phyloP scores from a whole-genome alignment of 2,113 vertebrate species.

The Charadrius vociferus region DNA sequence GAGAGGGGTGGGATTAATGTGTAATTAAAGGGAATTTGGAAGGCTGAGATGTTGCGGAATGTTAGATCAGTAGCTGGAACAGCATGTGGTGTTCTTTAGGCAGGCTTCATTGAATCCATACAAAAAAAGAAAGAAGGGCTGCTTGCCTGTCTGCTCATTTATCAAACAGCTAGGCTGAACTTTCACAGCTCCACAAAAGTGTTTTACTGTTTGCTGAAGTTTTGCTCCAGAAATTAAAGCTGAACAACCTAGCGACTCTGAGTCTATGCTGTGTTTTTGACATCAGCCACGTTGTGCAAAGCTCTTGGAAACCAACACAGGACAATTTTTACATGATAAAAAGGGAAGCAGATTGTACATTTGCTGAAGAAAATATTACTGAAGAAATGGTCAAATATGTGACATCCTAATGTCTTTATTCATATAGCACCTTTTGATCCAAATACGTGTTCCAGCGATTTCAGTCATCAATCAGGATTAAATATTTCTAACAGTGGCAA shows the following conservation, averaged over 20 bases:
- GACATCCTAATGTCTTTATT: constrained; percentile 25
- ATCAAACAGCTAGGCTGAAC: constrained; percentile 95
- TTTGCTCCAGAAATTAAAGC: constrained; percentile 91
- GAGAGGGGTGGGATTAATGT: constrained; percentile 97
- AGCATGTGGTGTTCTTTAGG: constrained; percentile 99
- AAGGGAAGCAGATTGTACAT: not conserved
- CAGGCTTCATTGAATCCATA: constrained; percentile 99
- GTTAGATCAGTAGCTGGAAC: constrained; percentile 99
- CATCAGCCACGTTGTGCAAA: not conserved
- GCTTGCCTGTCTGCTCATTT: constrained; percentile 99
- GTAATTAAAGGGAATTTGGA: constrained; percentile 99
- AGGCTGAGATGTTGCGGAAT: constrained; percentile 99
- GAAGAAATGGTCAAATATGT: constrained; percentile 16
- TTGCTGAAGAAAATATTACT: constrained; percentile 21
- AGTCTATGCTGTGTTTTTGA: constrained; percentile 48
- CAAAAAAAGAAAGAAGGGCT: constrained; percentile 95
- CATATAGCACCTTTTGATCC: not conserved
- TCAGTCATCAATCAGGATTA: constrained; percentile 31
- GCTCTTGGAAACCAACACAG: constrained; percentile 44
- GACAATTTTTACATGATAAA: constrained; percentile 27
- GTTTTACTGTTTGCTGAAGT: constrained; percentile 95
- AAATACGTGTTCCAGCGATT: not conserved
- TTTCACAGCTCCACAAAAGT: constrained; percentile 94
- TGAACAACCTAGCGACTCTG: constrained; percentile 50
- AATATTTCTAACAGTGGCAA: not conserved